Evolutionary conservation across 2,888 invertebrate genomes (phyloP).

Genomic region (Polydrusus tereticollis): DNA sequence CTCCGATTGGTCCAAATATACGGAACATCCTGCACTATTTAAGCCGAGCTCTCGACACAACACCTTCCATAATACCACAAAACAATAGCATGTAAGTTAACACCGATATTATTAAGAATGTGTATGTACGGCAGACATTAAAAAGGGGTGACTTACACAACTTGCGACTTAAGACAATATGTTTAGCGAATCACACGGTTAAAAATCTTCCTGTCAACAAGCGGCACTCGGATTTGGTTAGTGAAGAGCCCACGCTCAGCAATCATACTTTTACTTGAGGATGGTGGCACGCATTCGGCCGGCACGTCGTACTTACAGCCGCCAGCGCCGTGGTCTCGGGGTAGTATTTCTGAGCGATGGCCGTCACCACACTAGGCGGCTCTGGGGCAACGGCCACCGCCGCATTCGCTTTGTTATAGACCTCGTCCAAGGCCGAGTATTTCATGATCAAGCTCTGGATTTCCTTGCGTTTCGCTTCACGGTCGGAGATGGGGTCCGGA

Average conservation of each 20-base stretch:
- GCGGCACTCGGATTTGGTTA: constrained; percentile 47
- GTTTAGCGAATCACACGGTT: constrained; percentile 46
- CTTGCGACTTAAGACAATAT: constrained; percentile 36
- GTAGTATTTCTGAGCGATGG: constrained; percentile 64
- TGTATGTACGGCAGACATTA: constrained; percentile 18
- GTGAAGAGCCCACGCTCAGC: constrained; percentile 44
- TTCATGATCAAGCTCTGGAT: constrained; percentile 86
- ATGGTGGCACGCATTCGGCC: constrained; percentile 29
- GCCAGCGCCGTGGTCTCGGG: constrained; percentile 58
- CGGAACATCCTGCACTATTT: no score
- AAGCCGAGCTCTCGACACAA: not conserved
- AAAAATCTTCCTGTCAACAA: constrained; percentile 48
- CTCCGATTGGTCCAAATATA: no score
- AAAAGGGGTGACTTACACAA: constrained; percentile 47
- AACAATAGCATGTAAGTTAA: constrained; percentile 7
- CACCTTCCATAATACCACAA: not conserved
- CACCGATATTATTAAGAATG: constrained; percentile 2
- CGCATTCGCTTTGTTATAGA: constrained; percentile 69
- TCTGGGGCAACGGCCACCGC: constrained; percentile 59
- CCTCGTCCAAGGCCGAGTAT: constrained; percentile 84
- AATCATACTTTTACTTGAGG: constrained; percentile 44
- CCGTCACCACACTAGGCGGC: constrained; percentile 57
- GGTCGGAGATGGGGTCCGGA: constrained; percentile 74
- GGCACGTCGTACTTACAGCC: constrained; percentile 64
- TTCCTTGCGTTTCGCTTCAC: constrained; percentile 86